A percentile compares a stretch with the other conserved stretches of the same genome.
phyloP scores from a whole-genome alignment of 2,797 vertebrate genomes.

The Rhodeus uyekii region DNA sequence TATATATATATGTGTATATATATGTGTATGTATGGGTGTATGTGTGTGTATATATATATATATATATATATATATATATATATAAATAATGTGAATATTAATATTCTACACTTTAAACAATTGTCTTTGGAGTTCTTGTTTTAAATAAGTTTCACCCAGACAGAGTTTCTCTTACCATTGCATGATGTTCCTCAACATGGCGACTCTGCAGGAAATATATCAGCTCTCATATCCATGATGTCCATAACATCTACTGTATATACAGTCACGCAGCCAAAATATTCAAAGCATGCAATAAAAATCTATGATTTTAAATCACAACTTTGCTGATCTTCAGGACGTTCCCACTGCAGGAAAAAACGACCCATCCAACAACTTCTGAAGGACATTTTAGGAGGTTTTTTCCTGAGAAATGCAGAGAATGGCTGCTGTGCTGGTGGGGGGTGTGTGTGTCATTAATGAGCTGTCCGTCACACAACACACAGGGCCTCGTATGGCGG shows the following conservation, averaged over 20 bases:
- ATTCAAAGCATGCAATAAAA: neutral
- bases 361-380: neutral
- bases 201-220: neutral
- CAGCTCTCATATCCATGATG: neutral
- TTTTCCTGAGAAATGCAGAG: neutral
- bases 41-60: too few species aligned
- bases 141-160: neutral
- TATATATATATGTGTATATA: too few species aligned
- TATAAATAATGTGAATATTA: neutral
- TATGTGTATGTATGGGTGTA: too few species aligned
- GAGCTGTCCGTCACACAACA: slow-evolving; percentile 12
- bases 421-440: neutral
- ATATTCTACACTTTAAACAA: neutral
- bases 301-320: neutral
- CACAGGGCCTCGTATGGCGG: neutral
- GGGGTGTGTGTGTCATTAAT: slow-evolving; percentile 14
- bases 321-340: neutral
- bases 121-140: too few species aligned
- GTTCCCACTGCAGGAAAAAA: too few species aligned
- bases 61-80: neutral
- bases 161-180: neutral
- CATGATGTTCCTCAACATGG: neutral
- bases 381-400: neutral
- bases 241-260: neutral
- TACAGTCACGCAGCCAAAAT: neutral